Base-by-base conservation (phyloP, 2,888 invertebrate species). In the Allacma fusca region DNA sequence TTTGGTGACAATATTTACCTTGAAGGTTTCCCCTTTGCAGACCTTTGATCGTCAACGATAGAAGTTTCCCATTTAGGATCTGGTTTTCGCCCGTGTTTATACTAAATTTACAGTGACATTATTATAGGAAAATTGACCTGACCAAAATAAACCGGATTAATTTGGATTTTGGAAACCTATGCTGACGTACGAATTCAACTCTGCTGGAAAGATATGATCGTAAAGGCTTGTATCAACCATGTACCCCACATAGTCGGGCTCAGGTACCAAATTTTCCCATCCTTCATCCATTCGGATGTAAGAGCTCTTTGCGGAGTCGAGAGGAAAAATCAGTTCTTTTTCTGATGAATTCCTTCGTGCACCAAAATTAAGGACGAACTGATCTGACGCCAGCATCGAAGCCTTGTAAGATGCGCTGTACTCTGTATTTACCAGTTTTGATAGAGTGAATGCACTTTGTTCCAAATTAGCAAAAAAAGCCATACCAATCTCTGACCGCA, bases 181-280 rank as follows among this genome's bases (percentile, higher is more conserved):
- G n/a, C n/a, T n/a, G n/a, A n/a, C n/a, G n/a, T 50, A 50, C 50
- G n/a, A 50, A n/a, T 50, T 50, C 9, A 62, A 26, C 13, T 23
- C 12, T 12, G 24, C 23, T 2, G 62, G 62, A 24, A 62, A 62
- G 24, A 62, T 62, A 26, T 62, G 1, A 4, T 24, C 9, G 26
- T 62, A 62, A 4, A 24, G 24, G 12, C 9, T 7, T 19, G 7
- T 12, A 12, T 62, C 24, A 7, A 62, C 4, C 24, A 12, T 9
- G 62, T 62, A 62, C 0, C 78, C 81, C 24, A 80, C 80, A 59
- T 79, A 72, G 16, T 13, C 19, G 1, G 72, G 28, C 19, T 50
- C 7, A 13, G 28, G 28, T 9, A 44, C 28, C 12, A 59, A n/a
- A 28, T 24, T 16, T n/a, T 72, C 72, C 72, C 72, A 72, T 5